Base-by-base conservation (phyloP, 2,797 vertebrate genomes). In the Hydrolagus colliei region DNA sequence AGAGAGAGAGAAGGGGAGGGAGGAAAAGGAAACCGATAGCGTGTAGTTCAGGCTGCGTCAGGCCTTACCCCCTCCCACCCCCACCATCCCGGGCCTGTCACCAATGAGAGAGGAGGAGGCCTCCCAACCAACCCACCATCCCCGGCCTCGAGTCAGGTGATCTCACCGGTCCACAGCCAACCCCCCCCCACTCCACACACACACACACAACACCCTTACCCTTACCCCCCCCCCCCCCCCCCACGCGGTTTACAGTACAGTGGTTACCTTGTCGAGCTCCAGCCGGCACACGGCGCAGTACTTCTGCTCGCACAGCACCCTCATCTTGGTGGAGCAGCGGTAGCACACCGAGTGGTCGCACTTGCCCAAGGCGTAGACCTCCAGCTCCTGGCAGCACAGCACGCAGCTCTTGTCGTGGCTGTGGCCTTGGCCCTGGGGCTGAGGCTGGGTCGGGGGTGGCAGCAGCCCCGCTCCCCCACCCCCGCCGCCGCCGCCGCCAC, bases 201-300 rank as follows among this genome's bases (percentile, higher is more conserved):
- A 27, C 27, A 27, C 27, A 27, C 27, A 27, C 27, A 27, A 27
- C 27, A 27, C 27, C 14, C 77, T 62, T 62, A 13, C 0, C 68
- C n/a, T n/a, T n/a, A n/a, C n/a, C 72, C 16, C 16, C n/a, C n/a
- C 16, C 27, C 27, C 27, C 0, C 68, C 27, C 27, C 27, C 27
- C 27, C 27, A 27, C 27, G 27, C 27, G 87, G 88, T 79, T 52
- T 90, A 72, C 27, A 10, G 41, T 14, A 22, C 78, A 5, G 63
- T 0, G 32, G 89, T 32, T 73, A 99, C 98, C 97, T 98, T 97
- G 92, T 96, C 95, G 88, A 99, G 95, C 93, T 98, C 96, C 91
- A 97, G 97, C 78, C 98, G 96, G 95, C 98, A 98, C 87, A 99
- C 98, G 62, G 98, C 98, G 92, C 98, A 99, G 95, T 99, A 99